phyloP scores from a whole-genome alignment of 1,140 invertebrate genomes.

The Plodia interpunctella region DNA sequence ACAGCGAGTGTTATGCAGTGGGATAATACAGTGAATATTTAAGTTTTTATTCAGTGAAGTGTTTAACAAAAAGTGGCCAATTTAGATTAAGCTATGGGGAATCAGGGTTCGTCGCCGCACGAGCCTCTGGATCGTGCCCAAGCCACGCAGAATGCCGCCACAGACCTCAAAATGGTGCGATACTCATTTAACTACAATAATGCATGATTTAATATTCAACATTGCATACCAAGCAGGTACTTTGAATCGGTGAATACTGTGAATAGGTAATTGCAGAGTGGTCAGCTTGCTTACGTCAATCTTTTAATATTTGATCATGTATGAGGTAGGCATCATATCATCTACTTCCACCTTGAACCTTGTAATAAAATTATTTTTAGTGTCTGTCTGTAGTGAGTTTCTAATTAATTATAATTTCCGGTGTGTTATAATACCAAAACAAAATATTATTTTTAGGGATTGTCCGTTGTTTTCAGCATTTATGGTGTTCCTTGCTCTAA shows the following conservation, averaged over 20 bases:
- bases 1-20: slow-evolving; percentile 14
- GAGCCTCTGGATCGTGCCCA: slow-evolving; percentile 80
- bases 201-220: slow-evolving; percentile 19
- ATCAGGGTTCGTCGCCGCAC: slow-evolving; percentile 82
- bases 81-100: slow-evolving; percentile 77
- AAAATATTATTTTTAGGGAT: no score
- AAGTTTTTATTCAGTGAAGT: slow-evolving; percentile 26
- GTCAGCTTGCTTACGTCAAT: slow-evolving; percentile 16
- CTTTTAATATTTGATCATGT: slow-evolving; percentile 17
- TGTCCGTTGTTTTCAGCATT: no score
- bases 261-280: not conserved
- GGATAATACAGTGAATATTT: slow-evolving; percentile 20
- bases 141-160: slow-evolving; percentile 39
- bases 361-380: no score
- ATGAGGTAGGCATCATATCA: no score
- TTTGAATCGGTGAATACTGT: not conserved
- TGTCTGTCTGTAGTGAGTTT: no score
- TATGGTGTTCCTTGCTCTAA: not conserved
- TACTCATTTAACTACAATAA: slow-evolving; percentile 26
- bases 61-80: slow-evolving; percentile 19
- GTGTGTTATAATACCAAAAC: no score
- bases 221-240: slow-evolving; percentile 16
- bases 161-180: slow-evolving; percentile 66
- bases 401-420: no score
- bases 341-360: not conserved